phyloP scores from a whole-genome alignment of 2,113 vertebrate genomes.

The Alethe castanea region DNA sequence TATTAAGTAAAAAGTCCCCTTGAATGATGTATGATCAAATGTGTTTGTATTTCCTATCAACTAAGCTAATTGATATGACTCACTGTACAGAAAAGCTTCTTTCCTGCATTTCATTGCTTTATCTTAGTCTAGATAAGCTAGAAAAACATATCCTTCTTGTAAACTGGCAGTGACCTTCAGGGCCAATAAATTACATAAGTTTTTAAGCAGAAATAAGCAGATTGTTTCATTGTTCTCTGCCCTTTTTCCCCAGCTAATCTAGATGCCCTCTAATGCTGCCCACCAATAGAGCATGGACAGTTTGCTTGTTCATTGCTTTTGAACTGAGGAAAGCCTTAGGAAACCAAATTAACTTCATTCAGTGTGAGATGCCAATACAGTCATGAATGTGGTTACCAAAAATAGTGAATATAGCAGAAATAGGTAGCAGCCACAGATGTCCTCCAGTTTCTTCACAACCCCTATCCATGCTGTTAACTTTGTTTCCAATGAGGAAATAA shows the following conservation, averaged over 20 bases:
- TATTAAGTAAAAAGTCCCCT: slow-evolving; percentile 21
- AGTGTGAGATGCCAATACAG: background rate
- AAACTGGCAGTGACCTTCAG: background rate
- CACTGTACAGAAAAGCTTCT: background rate
- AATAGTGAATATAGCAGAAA: background rate
- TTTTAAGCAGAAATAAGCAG: background rate
- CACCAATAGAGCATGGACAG: background rate
- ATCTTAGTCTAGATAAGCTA: background rate
- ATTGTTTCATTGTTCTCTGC: background rate
- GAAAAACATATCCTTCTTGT: background rate
- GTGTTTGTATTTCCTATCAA: slow-evolving; percentile 28
- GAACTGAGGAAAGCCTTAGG: background rate
- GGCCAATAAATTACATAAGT: background rate
- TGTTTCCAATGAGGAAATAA: background rate
- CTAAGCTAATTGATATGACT: background rate
- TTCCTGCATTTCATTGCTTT: background rate
- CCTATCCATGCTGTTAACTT: background rate
- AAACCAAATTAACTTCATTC: background rate
- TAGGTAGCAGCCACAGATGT: background rate
- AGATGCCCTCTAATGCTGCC: background rate
- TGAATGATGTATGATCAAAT: slow-evolving; percentile 30
- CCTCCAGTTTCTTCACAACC: background rate
- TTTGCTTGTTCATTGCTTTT: background rate
- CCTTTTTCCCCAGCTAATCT: background rate
- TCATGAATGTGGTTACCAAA: background rate